Base-by-base conservation (phyloP, 2,113 vertebrate species). In the Coturnix japonica region DNA sequence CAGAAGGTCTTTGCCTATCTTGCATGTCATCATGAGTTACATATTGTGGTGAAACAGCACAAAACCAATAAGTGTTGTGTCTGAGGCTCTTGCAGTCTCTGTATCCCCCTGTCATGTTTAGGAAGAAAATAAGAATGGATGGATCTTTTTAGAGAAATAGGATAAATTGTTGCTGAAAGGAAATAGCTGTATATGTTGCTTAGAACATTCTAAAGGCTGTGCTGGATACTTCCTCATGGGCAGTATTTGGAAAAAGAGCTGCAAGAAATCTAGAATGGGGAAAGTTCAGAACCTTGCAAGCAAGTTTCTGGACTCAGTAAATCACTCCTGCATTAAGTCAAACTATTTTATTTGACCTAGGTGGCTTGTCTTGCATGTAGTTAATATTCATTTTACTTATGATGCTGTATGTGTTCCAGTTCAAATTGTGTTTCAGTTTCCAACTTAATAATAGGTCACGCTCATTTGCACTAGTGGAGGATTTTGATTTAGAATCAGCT, bases 1-100 rank as follows among this genome's bases (percentile, higher is more conserved):
- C 70, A 54, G 64, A 53, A 91, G 51, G 75, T 76, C 80, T 90
- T 90, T 4, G n/a, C 49, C 78, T 93, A 22, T 81, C 70, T 51
- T 92, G 33, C n/a, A 31, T 60, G 72, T 95, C 79, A 60, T 88
- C 51, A 47, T 80, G 67, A 94, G 59, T 89, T 95, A 94, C 89
- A 87, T 41, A n/a, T 26, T 4, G 19, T 89, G 69, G 69, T 87
- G 60, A 87, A 94, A 80, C 69, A 87, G 82, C 81, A 74, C 67
- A 85, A 91, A 85, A 66, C 14, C 33, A 30, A 1, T 56, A 77
- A 94, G 28, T 59, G 54, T 72, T 76, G 15, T 87, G 85, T 82
- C 72, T 87, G 67, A 87, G 51, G 13, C 31, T 94, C 22, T 33
- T 85, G 56, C 30, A 91, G 28, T 31, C 28, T 59, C 63, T 82